These are phyloP conservation scores for Lampris megalopsis DNA, from an alignment of 2,113 vertebrate genomes.

Conservation along the genomic window DNA sequence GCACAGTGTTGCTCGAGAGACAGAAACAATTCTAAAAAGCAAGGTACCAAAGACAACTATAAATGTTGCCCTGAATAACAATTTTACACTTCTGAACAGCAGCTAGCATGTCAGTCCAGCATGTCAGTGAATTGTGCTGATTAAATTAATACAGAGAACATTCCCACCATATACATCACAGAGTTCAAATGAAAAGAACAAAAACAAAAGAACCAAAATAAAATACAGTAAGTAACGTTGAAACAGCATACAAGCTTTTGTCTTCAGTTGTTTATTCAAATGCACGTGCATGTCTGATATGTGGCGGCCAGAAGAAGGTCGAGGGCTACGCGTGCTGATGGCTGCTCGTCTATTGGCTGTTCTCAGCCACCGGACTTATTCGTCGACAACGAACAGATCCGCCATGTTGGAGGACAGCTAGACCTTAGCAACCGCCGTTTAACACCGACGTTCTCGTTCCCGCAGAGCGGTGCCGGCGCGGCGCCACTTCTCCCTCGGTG, in stretches of 20 bases:
- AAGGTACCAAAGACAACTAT: slow-evolving; percentile 91
- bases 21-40: slow-evolving; percentile 83
- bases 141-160: slow-evolving; percentile 99
- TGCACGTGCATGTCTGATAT: slow-evolving; percentile 87
- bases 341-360: slow-evolving; percentile 54
- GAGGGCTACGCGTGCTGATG: slow-evolving; percentile 86
- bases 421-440: no score
- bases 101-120: slow-evolving; percentile 99
- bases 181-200: slow-evolving; percentile 86
- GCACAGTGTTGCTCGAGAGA: slow-evolving; percentile 92
- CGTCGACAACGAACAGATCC: no score
- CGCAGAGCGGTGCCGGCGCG: no score
- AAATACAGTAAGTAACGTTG: slow-evolving; percentile 97
- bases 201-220: slow-evolving; percentile 73
- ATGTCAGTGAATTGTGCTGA: slow-evolving; percentile 99
- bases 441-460: no score
- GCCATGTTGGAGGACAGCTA: no score
- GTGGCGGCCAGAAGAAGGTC: slow-evolving; percentile 87
- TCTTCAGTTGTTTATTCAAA: slow-evolving; percentile 84
- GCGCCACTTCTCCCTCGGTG: no score
- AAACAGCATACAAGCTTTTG: slow-evolving; percentile 91
- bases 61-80: slow-evolving; percentile 88
- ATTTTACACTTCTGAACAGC: slow-evolving; percentile 85
- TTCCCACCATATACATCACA: slow-evolving; percentile 99
- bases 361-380: no score